These are phyloP conservation scores for Leptinotarsa haldemani DNA, from an alignment of 2,888 invertebrate genomes.

Conservation along the genomic window DNA sequence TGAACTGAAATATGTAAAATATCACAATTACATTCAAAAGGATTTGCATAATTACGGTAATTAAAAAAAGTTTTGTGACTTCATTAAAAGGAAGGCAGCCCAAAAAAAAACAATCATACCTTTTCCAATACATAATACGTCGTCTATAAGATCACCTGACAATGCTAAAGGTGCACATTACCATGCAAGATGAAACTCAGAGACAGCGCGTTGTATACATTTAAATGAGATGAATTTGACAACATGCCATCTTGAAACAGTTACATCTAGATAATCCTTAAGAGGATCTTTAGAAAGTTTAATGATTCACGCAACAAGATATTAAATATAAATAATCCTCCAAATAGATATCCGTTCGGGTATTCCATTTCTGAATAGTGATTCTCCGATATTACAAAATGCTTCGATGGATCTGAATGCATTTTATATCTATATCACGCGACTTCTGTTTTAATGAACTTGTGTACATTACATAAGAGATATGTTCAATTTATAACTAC, in stretches of 20 bases:
- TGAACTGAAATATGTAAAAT: too few species aligned
- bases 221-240: slow-evolving; percentile 46
- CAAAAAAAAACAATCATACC: neutral
- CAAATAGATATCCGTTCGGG: slow-evolving; percentile 23
- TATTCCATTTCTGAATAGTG: slow-evolving; percentile 18
- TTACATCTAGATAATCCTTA: slow-evolving; percentile 47
- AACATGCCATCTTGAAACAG: slow-evolving; percentile 44
- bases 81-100: neutral
- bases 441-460: neutral
- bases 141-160: slow-evolving; percentile 38
- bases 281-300: slow-evolving; percentile 40
- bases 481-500: neutral
- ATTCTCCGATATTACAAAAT: slow-evolving; percentile 2
- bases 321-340: slow-evolving; percentile 37
- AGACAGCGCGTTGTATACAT: slow-evolving; percentile 42
- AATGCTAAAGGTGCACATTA: slow-evolving; percentile 36
- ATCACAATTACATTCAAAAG: neutral
- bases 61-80: neutral
- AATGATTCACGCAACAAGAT: slow-evolving; percentile 34
- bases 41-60: slow-evolving; percentile 1
- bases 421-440: neutral
- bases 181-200: slow-evolving; percentile 39
- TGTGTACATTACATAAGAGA: neutral
- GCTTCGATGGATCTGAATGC: neutral
- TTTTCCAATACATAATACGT: slow-evolving; percentile 23